Base-by-base conservation (phyloP, 2,888 invertebrate genomes). In the Apeira syringaria region DNA sequence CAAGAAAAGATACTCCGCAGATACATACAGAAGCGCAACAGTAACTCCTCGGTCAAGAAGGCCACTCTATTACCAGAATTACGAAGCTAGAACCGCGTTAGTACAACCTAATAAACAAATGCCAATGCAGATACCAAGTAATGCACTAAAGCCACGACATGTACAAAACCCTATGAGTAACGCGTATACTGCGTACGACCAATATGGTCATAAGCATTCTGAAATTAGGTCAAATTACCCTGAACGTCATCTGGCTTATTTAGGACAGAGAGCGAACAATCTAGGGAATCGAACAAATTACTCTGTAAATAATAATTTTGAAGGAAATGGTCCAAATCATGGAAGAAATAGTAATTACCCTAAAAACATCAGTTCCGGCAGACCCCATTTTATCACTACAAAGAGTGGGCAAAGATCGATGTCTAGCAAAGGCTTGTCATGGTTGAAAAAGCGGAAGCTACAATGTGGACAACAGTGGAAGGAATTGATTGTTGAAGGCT, bases 381-480 rank as follows among this genome's bases (percentile, higher is more conserved):
- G 20, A 9, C 44, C 44, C 9, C 33, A 33, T 28, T 33, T 13
- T n/a, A 10, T 38, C 18, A 28, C 38, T 8, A 15, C 38, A 24
- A 38, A 44, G 10, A 29, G 25, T 11, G 38, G 13, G 6, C 32
- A 28, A 2, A 32, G 17, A 10, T 47, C 12, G 2, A 47, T 12
- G 2, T 31, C 44, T 2, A 43, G 50, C 1, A 68, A 69, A 27
- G 73, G 72, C 3, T 22, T 68, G n/a, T 47, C 64, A 0, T 82
- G 80, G 79, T 48, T 81, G 1, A 80, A 69, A 43, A 80, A 68
- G 43, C 69, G 70, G 10, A 80, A 75, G 47, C 39, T 67, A 13
- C 58, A 61, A 6, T 80, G 80, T 34, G 74, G 74, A 0, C 57
- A 68, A 11, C 66, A 74, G 27, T 81, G 79, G 76, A 82, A 75